Base-by-base conservation (phyloP, 2,797 vertebrate genomes). In the Enteromius mattozi region DNA sequence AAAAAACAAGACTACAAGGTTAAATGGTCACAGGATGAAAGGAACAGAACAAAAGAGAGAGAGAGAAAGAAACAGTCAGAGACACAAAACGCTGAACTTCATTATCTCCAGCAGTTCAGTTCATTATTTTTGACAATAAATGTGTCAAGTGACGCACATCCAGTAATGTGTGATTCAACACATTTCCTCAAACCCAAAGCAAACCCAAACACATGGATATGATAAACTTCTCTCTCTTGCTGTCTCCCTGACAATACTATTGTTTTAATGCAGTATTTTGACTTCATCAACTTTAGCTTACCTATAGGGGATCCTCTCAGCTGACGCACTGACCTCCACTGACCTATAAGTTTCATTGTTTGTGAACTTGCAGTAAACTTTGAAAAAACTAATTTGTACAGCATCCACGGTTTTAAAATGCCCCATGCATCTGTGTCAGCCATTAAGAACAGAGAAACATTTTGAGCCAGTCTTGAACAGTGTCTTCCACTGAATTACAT, bases 61-160 rank as follows among this genome's bases (percentile, higher is more conserved):
- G n/a, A 61, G 19, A 78, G 8, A 45, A 12, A 45, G 42, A 45
- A 45, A 81, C 66, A 45, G 45, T 77, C 24, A 54, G n/a, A 56
- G 80, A 37, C 19, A 35, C 56, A 80, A 80, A 75, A 49, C 16
- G 3, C 85, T 82, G 80, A 33, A 83, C 63, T 76, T 86, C 35
- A 80, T 80, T 77, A 81, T 76, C 78, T 80, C 40, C 63, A 75
- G 65, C 40, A 51, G 71, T 77, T 76, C 42, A 37, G 21, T 79
- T 82, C 56, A 16, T 49, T 47, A 56, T 78, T 68, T 59, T 63
- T 68, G 65, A 65, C 47, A 81, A 84, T 84, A 84, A 81, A 78
- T 19, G 68, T 66, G 78, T 76, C 78, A 74, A 69, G 63, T 84
- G 75, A 84, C 35, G 70, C 77, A 80, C 78, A 75, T 70, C 51